Base-by-base conservation (phyloP, 2,888 invertebrate species). In the Synergus itoensis region DNA sequence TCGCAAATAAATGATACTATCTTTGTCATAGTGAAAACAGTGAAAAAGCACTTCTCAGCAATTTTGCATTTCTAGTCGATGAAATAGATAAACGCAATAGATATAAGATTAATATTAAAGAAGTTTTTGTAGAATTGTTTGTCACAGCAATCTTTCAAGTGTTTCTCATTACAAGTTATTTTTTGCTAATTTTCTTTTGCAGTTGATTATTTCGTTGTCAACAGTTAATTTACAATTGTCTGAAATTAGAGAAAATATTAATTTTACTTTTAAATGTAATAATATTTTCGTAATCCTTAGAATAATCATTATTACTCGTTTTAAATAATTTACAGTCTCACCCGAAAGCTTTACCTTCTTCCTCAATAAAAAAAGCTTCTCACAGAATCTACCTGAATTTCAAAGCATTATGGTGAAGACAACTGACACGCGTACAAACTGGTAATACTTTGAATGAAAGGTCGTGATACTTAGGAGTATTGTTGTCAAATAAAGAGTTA, bases 401-500 rank as follows among this genome's bases (percentile, higher is more conserved):
- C 65, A 43, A 65, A 65, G 65, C 18, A 65, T 41, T 43, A 65
- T n/a, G 41, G 41, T 3, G 41, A 65, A 43, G 43, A 73, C 53
- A 73, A 53, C 11, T 73, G 73, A 73, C 73, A 73, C 73, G 73
- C 73, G 36, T 48, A 73, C 16, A 53, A 53, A 73, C 53, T n/a
- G 36, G 11, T 36, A n/a, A 73, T 73, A 73, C 36, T 73, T 73
- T 73, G 73, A 73, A 73, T 73, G 73, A 40, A 73, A 73, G 73
- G 53, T 53, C 73, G 73, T 67, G 67, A 67, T 67, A 67, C 67
- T 14, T 67, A 16, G 21, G 73, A 53, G 73, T 12, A 73, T 73
- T 73, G 73, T 73, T 73, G 53, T 73, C 73, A 73, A 53, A 69
- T 69, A 69, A 73, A 53, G 40, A 73, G 53, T 73, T 73, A 73